Evolutionary conservation across 2,797 vertebrate genomes (phyloP).

Genomic region (Sparus aurata): DNA sequence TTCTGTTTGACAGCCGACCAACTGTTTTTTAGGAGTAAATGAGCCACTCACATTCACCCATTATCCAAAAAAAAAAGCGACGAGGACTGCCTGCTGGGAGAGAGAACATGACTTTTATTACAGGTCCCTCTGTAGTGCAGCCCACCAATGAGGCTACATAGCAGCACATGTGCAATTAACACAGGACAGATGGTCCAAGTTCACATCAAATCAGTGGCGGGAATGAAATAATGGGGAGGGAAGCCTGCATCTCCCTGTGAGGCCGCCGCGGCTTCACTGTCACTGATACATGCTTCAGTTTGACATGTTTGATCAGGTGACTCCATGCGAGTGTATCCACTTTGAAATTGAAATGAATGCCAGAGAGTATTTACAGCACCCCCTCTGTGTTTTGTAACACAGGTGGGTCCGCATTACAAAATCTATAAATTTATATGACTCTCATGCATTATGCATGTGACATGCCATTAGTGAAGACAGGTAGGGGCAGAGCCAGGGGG

Average conservation of each 20-base stretch:
- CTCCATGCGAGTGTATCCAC: slow-evolving; percentile 49
- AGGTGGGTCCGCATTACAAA: slow-evolving; percentile 63
- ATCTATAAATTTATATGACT: slow-evolving; percentile 66
- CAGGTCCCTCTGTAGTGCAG: slow-evolving; percentile 41
- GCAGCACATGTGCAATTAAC: slow-evolving; percentile 76
- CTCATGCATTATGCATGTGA: slow-evolving; percentile 78
- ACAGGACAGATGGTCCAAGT: slow-evolving; percentile 76
- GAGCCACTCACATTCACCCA: slow-evolving; percentile 27
- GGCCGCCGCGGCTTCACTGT: slow-evolving; percentile 42
- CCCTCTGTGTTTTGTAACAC: slow-evolving; percentile 57
- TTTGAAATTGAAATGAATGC: slow-evolving; percentile 74
- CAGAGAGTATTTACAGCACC: slow-evolving; percentile 58
- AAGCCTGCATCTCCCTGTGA: slow-evolving; percentile 57
- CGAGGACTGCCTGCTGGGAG: slow-evolving; percentile 25
- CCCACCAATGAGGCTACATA: slow-evolving; percentile 53
- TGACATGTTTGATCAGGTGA: slow-evolving; percentile 80
- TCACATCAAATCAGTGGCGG: slow-evolving; percentile 74
- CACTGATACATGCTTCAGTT: slow-evolving; percentile 59
- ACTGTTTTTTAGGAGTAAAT: slow-evolving; percentile 51
- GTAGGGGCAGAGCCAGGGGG: slow-evolving; percentile 45
- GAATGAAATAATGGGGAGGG: slow-evolving; percentile 66
- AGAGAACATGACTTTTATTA: slow-evolving; percentile 40
- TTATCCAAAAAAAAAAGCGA: slow-evolving; percentile 21
- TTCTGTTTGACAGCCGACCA: slow-evolving; percentile 28
- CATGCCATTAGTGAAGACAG: slow-evolving; percentile 68